These are phyloP conservation scores for Dasypolia templi DNA, from an alignment of 2,888 invertebrate genomes.

Conservation along the genomic window DNA sequence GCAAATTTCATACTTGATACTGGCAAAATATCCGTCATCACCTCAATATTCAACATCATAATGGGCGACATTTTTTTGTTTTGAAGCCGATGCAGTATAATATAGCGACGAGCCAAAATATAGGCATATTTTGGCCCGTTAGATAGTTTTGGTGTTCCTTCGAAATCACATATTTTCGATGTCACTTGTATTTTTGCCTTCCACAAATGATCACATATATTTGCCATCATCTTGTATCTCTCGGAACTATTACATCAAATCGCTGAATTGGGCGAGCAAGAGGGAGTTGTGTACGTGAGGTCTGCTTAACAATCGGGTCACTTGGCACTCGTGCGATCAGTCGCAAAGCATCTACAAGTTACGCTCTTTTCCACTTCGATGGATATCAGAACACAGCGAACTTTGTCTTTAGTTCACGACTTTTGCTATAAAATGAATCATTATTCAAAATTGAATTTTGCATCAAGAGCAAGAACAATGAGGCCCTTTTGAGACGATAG, in stretches of 20 bases:
- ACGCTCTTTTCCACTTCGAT: conserved; percentile 20
- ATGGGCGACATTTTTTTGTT: too few relatives aligned
- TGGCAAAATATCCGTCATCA: too few relatives aligned
- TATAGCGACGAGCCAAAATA: too few relatives aligned
- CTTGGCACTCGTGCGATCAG: conserved; percentile 31
- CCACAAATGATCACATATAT: too few relatives aligned
- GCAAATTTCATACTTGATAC: too few relatives aligned
- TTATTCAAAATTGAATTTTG: not conserved
- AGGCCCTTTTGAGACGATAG: not conserved
- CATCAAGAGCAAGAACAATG: not conserved
- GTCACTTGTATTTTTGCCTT: too few relatives aligned
- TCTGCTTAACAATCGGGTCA: conserved; percentile 32
- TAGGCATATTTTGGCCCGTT: too few relatives aligned
- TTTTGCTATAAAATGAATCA: not conserved
- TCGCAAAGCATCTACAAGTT: conserved; percentile 22
- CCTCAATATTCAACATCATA: too few relatives aligned
- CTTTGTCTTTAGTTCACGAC: conserved; percentile 1
- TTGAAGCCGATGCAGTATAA: too few relatives aligned
- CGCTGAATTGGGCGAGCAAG: not conserved
- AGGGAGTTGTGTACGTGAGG: conserved; percentile 3
- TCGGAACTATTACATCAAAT: not conserved
- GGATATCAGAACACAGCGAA: conserved; percentile 13
- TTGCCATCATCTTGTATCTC: too few relatives aligned
- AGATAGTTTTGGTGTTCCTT: too few relatives aligned
- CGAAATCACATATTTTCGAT: too few relatives aligned